Conservation (phyloP, 2,888 invertebrate species). For the Clusia tigrina region DNA sequence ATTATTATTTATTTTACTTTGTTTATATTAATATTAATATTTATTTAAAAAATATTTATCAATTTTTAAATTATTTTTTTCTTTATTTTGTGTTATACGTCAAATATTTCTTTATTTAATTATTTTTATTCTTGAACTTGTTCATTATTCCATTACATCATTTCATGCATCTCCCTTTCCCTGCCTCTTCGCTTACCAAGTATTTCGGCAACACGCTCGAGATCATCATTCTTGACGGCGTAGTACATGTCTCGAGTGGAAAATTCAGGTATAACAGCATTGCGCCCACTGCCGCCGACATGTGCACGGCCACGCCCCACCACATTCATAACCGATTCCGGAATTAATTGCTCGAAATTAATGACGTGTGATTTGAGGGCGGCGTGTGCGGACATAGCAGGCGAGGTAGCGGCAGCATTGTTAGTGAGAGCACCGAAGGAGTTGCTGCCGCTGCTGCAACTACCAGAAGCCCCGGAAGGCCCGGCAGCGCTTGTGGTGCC, state of each 20-base stretch:
- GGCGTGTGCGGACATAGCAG: not conserved
- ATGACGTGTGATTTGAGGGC: slow-evolving; percentile 38
- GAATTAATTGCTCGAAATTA: slow-evolving; percentile 61
- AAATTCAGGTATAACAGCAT: slow-evolving; percentile 52
- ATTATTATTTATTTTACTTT: too few species aligned
- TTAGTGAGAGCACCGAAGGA: slow-evolving; percentile 25
- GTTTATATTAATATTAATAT: too few species aligned
- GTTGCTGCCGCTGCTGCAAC: slow-evolving; percentile 35
- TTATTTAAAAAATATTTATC: too few species aligned
- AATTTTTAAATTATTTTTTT: not conserved
- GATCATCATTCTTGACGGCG: slow-evolving; percentile 63
- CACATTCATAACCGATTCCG: slow-evolving; percentile 63
- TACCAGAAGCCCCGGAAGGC: slow-evolving; percentile 21
- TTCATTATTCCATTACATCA: too few species aligned
- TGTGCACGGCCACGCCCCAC: slow-evolving; percentile 52
- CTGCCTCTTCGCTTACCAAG: too few species aligned
- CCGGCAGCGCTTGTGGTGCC: slow-evolving; percentile 9
- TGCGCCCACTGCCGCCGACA: slow-evolving; percentile 35
- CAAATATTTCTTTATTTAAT: too few species aligned
- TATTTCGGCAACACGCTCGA: slow-evolving; percentile 63
- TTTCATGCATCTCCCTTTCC: too few species aligned
- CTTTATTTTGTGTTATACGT: too few species aligned
- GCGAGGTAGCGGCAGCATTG: slow-evolving; percentile 7
- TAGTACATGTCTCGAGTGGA: slow-evolving; percentile 62
- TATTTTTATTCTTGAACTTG: too few species aligned